A percentile compares a stretch with the other conserved stretches of the same genome.
phyloP scores from a whole-genome alignment of 2,113 vertebrate genomes.

The Dicerorhinus sumatrensis region DNA sequence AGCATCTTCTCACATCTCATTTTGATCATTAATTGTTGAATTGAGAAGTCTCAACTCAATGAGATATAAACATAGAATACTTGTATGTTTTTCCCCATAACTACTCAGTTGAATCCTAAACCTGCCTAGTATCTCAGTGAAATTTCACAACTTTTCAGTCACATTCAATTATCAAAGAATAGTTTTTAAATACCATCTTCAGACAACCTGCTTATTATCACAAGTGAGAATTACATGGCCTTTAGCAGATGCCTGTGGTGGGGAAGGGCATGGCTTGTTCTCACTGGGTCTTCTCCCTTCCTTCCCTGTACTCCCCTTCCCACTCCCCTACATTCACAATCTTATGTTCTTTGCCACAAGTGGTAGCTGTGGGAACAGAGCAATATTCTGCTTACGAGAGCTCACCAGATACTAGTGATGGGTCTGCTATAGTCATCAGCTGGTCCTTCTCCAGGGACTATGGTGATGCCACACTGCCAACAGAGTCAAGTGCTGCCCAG shows the following conservation, averaged over 20 bases:
- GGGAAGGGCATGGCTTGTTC: neutral
- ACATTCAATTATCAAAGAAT: conserved; percentile 5
- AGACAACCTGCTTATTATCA: neutral
- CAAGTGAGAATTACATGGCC: neutral
- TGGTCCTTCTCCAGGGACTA: neutral
- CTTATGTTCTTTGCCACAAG: neutral
- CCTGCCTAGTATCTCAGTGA: neutral
- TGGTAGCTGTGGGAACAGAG: neutral
- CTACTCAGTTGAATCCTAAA: neutral
- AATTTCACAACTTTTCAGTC: neutral
- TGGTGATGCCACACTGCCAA: neutral
- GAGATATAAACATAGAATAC: neutral
- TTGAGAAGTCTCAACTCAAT: neutral
- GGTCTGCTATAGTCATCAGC: neutral
- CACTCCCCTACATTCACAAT: neutral
- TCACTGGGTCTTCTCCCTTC: neutral
- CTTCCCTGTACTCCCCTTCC: neutral
- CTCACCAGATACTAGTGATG: neutral
- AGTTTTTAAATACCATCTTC: neutral
- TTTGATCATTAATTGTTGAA: neutral
- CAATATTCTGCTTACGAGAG: neutral
- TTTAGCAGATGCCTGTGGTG: neutral
- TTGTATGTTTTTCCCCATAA: neutral
- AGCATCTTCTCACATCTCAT: neutral
- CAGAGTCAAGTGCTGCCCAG: neutral